phyloP scores from a whole-genome alignment of 2,797 vertebrate species.

The Malacoraja senta region DNA sequence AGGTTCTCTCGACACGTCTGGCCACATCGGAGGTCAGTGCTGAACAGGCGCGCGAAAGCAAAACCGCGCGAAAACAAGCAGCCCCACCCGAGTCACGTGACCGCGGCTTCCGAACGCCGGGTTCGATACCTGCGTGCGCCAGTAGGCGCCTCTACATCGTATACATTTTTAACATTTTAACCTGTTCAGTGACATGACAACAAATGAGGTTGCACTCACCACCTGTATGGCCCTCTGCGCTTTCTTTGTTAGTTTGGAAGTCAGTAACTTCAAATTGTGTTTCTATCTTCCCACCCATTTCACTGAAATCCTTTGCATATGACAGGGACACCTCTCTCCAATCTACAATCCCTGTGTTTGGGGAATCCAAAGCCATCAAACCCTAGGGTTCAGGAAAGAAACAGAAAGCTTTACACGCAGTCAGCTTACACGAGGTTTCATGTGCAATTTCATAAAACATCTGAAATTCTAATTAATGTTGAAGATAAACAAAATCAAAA shows the following conservation, averaged over 20 bases:
- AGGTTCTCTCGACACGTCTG: no score
- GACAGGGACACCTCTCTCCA: conserved; percentile 75
- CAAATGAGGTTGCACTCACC: conserved; percentile 57
- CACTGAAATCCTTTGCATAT: conserved; percentile 77
- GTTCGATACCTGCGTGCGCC: no score
- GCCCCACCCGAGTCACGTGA: no score
- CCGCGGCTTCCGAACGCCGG: no score
- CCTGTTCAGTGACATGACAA: not conserved
- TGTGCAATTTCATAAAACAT: not conserved
- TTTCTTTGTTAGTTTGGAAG: conserved; percentile 69
- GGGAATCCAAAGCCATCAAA: conserved; percentile 87
- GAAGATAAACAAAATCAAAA: not conserved
- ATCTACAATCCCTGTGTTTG: conserved; percentile 87
- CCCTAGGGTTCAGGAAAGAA: conserved; percentile 59
- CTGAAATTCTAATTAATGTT: not conserved
- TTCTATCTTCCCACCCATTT: conserved; percentile 71
- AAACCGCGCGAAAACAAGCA: no score
- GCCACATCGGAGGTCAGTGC: no score
- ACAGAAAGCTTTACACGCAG: not conserved
- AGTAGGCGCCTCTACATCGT: no score
- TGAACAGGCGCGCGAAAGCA: no score
- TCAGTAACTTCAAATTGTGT: conserved; percentile 71
- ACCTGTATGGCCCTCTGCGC: conserved; percentile 57
- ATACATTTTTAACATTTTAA: not conserved
- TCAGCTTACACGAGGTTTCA: not conserved